Evolutionary conservation across 2,113 vertebrate species (phyloP).

Genomic region (Cavia aperea): DNA sequence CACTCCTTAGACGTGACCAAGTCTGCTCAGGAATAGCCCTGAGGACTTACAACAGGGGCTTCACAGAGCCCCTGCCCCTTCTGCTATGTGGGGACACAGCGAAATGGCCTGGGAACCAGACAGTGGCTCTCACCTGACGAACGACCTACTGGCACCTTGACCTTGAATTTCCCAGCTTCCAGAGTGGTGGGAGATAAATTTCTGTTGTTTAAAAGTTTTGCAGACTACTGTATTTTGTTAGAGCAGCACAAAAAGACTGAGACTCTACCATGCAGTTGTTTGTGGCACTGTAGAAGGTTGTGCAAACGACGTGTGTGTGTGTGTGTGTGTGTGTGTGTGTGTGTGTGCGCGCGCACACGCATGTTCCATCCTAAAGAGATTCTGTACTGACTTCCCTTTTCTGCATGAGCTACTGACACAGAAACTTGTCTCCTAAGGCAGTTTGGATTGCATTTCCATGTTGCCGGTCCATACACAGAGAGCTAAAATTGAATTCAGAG

Average conservation of each 20-base stretch:
- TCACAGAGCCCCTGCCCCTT: background rate
- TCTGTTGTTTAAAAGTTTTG: background rate
- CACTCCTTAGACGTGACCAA: background rate
- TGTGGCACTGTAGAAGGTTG: background rate
- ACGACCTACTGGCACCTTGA: background rate
- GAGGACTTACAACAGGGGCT: background rate
- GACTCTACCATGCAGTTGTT: background rate
- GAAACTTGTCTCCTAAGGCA: background rate
- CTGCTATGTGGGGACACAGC: background rate
- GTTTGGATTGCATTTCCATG: background rate
- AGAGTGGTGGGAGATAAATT: background rate
- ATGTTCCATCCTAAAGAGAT: background rate
- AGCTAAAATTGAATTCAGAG: background rate
- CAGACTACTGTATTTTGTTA: background rate
- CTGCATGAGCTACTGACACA: background rate
- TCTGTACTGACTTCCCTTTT: background rate
- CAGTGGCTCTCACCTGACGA: background rate
- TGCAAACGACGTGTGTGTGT: background rate
- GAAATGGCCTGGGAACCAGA: background rate
- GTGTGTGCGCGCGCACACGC: fast-evolving
- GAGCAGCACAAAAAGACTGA: background rate
- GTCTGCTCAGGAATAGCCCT: background rate
- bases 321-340: fast-evolving
- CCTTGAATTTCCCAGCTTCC: background rate
- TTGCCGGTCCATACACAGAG: background rate